Evolutionary conservation across 1,140 invertebrate genomes (phyloP), one percentile per base, ranked within the genome.

Genomic region (Bathynomus jamesi): DNA sequence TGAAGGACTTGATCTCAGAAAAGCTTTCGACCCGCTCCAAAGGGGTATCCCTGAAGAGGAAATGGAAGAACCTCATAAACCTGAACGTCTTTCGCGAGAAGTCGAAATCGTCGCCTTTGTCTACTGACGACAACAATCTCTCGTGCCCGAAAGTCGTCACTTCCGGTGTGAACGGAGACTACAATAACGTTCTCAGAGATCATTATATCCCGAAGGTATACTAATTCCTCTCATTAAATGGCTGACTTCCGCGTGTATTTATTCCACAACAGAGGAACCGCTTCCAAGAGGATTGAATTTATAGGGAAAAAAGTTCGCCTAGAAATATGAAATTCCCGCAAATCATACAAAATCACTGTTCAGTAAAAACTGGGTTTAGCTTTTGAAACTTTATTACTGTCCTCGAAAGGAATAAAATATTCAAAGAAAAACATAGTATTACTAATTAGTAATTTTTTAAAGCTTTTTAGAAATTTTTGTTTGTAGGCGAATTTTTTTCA

Each of bases 141-240:
- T 7, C 25, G 1, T 60, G 46, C 2, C 67, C 67, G 7, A 46
- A 61, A 60, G 67, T 69, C 0, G 53, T 69, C 4, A 69, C 67
- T 5, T 69, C 67, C 2, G 30, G 28, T 5, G 60, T 69, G 27
- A 32, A 61, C 4, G 67, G 67, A 17, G 67, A 69, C 24, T 69
- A 61, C 25, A 61, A 69, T 28, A 69, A 69, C 67, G 62, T 69
- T 61, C 17, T 29, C 53, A 69, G 30, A 11, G 67, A 69, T 46
- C 32, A 62, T 27, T 28, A 11, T 2, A 25, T 69, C 46, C n/a
- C 27, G n/a, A 63, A 25, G 21, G 61, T 63, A n/a, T n/a, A 11
- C 10, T 46, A 11, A 46, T 46, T 46, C 10, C n/a, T 46, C 10
- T 46, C n/a, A 46, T 46, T 46, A 46, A 11, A 11, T 11, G 10